Base-by-base conservation (phyloP, 1,140 invertebrate species). In the Sesamia nonagrioides region DNA sequence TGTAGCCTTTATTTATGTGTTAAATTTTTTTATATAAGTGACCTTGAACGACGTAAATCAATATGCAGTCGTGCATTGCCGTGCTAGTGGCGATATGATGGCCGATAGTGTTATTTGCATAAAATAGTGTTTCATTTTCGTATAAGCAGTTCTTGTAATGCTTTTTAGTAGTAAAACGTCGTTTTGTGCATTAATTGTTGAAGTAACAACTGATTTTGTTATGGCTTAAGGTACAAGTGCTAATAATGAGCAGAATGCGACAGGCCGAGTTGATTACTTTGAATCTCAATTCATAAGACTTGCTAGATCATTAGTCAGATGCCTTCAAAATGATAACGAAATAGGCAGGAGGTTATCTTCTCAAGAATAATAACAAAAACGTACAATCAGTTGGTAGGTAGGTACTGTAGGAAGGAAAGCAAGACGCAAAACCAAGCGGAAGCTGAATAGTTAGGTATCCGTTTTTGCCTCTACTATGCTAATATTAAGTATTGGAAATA, bases 1-100 rank as follows among this genome's bases (percentile, higher is more conserved):
- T n/a, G n/a, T n/a, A n/a, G n/a, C n/a, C n/a, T n/a, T n/a, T n/a
- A n/a, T n/a, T n/a, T n/a, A n/a, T n/a, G n/a, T n/a, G n/a, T n/a
- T n/a, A 58, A 74, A 56, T 75, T 75, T 60, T 74, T 75, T 58
- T 60, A 74, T 17, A 73, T 75, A 33, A 63, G 42, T 37, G 69
- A 54, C 71, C 73, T 42, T 75, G 40, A 37, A 61, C 9, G 17
- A 52, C 15, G 40, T 37, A 48, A 75, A 63, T 75, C 73, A 42
- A 75, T 60, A 74, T 63, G 58, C 58, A 75, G 58, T 45, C 33
- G 73, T 75, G 58, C 45, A 75, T 63, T 50, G 27, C 7, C 33
- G 45, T 15, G 63, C 73, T 75, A 75, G 63, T 63, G 42, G 56
- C 42, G 73, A 75, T 61, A 61, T 63, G 58, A 75, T 75, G 56